phyloP scores from a whole-genome alignment of 2,797 vertebrate species.

The Epinephelus malabaricus region DNA sequence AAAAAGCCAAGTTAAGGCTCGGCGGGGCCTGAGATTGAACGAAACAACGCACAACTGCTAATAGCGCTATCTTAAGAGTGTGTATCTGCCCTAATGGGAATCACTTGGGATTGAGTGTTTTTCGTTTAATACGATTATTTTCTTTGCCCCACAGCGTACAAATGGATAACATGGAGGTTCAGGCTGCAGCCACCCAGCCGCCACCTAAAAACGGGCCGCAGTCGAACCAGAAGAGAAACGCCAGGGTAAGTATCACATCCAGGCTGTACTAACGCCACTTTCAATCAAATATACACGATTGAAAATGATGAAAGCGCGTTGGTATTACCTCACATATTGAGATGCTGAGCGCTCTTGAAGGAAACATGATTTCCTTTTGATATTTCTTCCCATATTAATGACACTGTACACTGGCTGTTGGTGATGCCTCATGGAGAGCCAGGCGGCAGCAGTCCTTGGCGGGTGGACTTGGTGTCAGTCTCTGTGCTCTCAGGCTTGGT shows the following conservation, averaged over 20 bases:
- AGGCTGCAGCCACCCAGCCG: constrained; percentile 7
- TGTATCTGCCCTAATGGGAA: accelerated
- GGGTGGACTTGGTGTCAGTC: constrained; percentile 26
- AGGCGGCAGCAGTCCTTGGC: constrained; percentile 17
- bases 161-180: constrained; percentile 47
- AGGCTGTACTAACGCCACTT: neutral
- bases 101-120: accelerated
- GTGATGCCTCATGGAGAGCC: constrained; percentile 27
- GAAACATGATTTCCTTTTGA: constrained; percentile 7
- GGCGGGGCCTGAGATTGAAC: constrained; percentile 20
- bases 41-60: neutral
- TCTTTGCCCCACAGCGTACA: constrained; percentile 1
- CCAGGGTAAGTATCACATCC: constrained; percentile 41
- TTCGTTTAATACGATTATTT: accelerated
- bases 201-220: constrained; percentile 34
- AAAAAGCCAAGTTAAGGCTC: neutral
- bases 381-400: neutral
- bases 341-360: neutral
- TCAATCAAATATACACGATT: neutral
- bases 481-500: constrained; percentile 20
- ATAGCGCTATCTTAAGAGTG: accelerated
- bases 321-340: neutral
- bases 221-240: constrained; percentile 36
- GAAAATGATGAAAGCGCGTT: neutral
- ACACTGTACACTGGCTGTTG: constrained; percentile 3